Evolutionary conservation across 2,797 vertebrate species (phyloP).

Genomic region (Columba guinea): DNA sequence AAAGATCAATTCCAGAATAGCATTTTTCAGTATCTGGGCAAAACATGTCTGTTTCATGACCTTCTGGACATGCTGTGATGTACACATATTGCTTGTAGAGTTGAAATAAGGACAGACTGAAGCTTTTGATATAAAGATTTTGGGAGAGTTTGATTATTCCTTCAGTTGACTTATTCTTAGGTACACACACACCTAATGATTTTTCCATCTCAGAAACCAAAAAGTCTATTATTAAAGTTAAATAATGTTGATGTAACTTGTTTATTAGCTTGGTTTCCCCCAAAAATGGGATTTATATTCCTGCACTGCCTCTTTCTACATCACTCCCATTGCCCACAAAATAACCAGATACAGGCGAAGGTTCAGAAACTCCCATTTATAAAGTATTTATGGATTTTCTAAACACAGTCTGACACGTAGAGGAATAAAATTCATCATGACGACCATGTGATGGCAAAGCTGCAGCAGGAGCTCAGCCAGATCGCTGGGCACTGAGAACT

Average conservation of each 20-base stretch:
- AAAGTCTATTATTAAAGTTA: not conserved
- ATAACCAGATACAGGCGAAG: not conserved
- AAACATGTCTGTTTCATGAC: not conserved
- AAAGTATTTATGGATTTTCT: not conserved
- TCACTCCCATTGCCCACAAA: not conserved
- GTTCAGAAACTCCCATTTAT: not conserved
- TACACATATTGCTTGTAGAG: not conserved
- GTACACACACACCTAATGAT: not conserved
- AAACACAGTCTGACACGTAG: accelerated
- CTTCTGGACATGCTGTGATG: slow-evolving; percentile 18
- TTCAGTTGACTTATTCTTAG: not conserved
- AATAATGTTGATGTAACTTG: not conserved
- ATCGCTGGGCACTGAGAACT: not conserved
- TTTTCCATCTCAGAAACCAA: not conserved
- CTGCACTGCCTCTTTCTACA: not conserved
- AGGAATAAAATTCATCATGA: not conserved
- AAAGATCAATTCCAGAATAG: slow-evolving; percentile 60
- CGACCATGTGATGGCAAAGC: not conserved
- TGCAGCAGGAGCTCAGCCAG: not conserved
- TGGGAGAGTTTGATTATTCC: not conserved
- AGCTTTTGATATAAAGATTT: not conserved
- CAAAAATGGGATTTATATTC: not conserved
- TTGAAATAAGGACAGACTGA: slow-evolving; percentile 37
- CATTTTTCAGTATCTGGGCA: not conserved
- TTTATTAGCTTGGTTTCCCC: not conserved